Base-by-base conservation (phyloP, 1,140 invertebrate genomes). In the Apis florea region DNA sequence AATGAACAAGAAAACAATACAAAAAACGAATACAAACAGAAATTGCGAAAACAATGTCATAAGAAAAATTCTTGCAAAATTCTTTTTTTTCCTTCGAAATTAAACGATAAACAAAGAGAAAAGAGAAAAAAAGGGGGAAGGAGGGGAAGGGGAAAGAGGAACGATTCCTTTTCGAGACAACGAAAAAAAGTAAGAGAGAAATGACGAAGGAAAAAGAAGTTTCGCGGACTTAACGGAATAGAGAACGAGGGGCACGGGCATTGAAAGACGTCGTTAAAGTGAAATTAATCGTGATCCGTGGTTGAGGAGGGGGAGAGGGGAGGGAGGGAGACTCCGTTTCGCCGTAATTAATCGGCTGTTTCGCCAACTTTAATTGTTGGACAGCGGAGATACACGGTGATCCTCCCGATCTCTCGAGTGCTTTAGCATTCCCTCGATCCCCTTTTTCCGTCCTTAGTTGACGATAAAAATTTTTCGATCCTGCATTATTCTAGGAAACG, bases 231-330 rank as follows among this genome's bases (percentile, higher is more conserved):
- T 80, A 80, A 73, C 70, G 31, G 61, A n/a, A 80, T 21, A 12
- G 47, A 68, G 80, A 82, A 82, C 71, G 76, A 76, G 79, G 72
- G 47, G 11, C 2, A 11, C 63, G 76, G 31, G 77, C 71, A 87
- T 82, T 79, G 70, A 85, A 85, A 83, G 77, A 70, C 77, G 69
- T 78, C 85, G 82, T 87, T 85, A 81, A 84, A 87, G 79, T 69
- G 79, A 84, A 87, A 87, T 87, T 87, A 85, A 87, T 83, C 85
- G 84, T 85, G 84, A 87, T 87, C 81, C 80, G 77, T 72, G 78
- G 82, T 77, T 63, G 31, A 40, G 31, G 31, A 69, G 5, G 83
- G 82, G 61, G 82, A n/a, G n/a, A n/a, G n/a, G n/a, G 31, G 31
- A 69, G 5, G 83, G 82, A n/a, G n/a, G 61, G 82, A 79, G 75